Evolutionary conservation across 2,888 invertebrate genomes (phyloP).

Genomic region (Tenthredo notha): DNA sequence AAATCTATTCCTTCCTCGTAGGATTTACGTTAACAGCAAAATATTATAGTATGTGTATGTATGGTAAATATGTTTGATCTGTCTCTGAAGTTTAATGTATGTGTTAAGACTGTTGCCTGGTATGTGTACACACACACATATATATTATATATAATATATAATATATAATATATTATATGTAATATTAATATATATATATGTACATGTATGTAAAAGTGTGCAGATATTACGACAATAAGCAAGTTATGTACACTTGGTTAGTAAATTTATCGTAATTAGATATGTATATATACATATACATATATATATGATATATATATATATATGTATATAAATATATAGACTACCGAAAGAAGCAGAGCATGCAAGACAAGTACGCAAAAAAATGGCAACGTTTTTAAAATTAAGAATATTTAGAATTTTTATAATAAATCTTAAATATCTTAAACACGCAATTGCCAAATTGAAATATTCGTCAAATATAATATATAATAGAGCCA

Average conservation of each 20-base stretch:
- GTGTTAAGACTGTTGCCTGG: background rate
- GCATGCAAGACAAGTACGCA: slow-evolving; percentile 76
- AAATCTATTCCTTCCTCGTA: background rate
- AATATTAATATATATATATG: background rate
- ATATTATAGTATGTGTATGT: background rate
- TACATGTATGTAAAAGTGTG: slow-evolving; percentile 49
- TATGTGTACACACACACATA: background rate
- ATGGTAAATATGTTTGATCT: background rate
- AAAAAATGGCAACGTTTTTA: slow-evolving; percentile 22
- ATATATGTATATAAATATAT: slow-evolving; percentile 31
- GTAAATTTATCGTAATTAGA: slow-evolving; percentile 26
- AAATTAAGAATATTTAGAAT: background rate
- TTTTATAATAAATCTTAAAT: background rate
- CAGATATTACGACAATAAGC: slow-evolving; percentile 55
- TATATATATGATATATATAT: background rate
- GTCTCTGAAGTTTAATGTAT: slow-evolving; percentile 7
- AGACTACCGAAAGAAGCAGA: slow-evolving; percentile 78
- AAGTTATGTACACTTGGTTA: slow-evolving; percentile 55
- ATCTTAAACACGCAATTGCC: slow-evolving; percentile 31
- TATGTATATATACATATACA: background rate
- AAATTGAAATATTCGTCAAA: slow-evolving; percentile 27
- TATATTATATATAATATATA: background rate
- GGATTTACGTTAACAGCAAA: slow-evolving; percentile 12
- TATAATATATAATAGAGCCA: slow-evolving; percentile 51
- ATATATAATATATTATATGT: background rate